Evolutionary conservation across 2,113 vertebrate species (phyloP).

Genomic region (Aspidoscelis tigris): DNA sequence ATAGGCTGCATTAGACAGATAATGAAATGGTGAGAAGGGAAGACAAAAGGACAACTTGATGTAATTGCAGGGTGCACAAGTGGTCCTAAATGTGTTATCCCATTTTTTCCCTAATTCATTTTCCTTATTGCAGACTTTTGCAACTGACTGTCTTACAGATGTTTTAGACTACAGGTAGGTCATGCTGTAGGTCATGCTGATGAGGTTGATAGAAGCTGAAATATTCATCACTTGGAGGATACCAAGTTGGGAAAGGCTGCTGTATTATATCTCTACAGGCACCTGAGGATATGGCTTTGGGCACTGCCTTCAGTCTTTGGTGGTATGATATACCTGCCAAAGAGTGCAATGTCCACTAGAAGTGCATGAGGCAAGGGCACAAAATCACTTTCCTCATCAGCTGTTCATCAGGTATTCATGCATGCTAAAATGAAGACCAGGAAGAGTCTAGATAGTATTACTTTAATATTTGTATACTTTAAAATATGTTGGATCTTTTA

Average conservation of each 20-base stretch:
- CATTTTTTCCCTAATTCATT: not conserved
- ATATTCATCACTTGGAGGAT: not conserved
- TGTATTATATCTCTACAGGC: not conserved
- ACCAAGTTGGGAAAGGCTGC: not conserved
- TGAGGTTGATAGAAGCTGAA: not conserved
- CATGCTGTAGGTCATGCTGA: not conserved
- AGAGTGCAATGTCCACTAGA: no score
- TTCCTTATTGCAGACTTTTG: not conserved
- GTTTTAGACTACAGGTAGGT: not conserved
- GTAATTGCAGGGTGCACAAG: not conserved
- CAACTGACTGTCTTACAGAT: not conserved
- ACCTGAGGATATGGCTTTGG: no score
- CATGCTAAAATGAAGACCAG: no score
- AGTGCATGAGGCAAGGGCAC: no score
- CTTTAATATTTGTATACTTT: no score
- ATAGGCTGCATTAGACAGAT: constrained; percentile 22
- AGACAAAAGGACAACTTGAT: not conserved
- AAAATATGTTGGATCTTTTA: no score
- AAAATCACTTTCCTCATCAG: no score
- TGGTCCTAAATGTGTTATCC: not conserved
- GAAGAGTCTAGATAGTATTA: no score
- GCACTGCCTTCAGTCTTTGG: no score
- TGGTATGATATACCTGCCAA: no score
- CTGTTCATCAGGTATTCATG: no score
- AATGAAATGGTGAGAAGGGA: constrained; percentile 3